phyloP scores from a whole-genome alignment of 53 echinoderm and acorn worm genomes.

The Temnopleurus reevesii region DNA sequence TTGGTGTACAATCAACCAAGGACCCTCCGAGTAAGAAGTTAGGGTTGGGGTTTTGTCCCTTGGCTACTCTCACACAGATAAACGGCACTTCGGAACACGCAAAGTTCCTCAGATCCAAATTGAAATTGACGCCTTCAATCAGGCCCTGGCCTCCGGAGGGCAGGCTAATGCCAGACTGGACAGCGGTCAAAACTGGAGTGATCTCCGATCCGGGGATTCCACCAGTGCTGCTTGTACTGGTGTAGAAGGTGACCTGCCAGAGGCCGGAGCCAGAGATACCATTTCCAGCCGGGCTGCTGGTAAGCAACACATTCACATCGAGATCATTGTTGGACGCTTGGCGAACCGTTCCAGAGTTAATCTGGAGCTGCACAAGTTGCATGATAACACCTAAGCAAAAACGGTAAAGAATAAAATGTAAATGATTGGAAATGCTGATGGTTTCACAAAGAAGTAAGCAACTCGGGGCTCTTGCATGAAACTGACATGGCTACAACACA shows the following conservation, averaged over 20 bases:
- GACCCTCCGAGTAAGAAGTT: slow-evolving; percentile 77
- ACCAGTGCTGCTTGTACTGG: slow-evolving; percentile 65
- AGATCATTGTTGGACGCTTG: slow-evolving; percentile 68
- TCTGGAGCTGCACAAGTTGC: slow-evolving; percentile 45
- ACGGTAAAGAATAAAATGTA: too few relatives aligned
- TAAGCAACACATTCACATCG: slow-evolving; percentile 62
- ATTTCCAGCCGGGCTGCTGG: slow-evolving; percentile 65
- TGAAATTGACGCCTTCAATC: slow-evolving; percentile 33
- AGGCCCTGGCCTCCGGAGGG: slow-evolving; percentile 56
- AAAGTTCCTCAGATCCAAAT: slow-evolving; percentile 61
- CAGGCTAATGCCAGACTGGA: slow-evolving; percentile 59
- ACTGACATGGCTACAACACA: too few relatives aligned
- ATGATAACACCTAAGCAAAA: slow-evolving; percentile 67
- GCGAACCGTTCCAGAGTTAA: slow-evolving; percentile 57
- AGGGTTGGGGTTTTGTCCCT: slow-evolving; percentile 74
- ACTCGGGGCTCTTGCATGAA: too few relatives aligned
- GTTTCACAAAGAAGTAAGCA: too few relatives aligned
- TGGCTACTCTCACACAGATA: slow-evolving; percentile 79
- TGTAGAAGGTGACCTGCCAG: slow-evolving; percentile 74
- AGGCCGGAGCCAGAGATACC: slow-evolving; percentile 73
- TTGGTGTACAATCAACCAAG: slow-evolving; percentile 60
- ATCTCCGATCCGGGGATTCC: background rate
- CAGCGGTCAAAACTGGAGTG: slow-evolving; percentile 45
- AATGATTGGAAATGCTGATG: too few relatives aligned
- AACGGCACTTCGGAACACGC: slow-evolving; percentile 79